phyloP scores from a whole-genome alignment of 2,888 invertebrate species.

The Odiellus spinosus region DNA sequence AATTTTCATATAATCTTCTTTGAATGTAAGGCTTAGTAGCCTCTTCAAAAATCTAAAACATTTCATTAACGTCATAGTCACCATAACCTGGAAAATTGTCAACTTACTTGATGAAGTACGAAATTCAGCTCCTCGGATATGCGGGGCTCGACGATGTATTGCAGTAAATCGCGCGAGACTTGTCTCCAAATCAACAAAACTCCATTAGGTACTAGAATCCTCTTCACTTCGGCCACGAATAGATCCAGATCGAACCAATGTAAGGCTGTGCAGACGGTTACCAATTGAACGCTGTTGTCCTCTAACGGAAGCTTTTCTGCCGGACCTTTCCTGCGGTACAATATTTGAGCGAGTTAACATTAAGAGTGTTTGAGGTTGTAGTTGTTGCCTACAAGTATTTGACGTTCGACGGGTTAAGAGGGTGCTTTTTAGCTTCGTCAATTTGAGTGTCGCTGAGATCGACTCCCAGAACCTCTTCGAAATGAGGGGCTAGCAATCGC shows the following conservation, averaged over 20 bases:
- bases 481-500: conserved; percentile 29
- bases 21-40: no score
- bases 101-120: no score
- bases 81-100: no score
- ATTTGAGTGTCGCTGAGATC: conserved; percentile 33
- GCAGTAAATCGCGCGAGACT: no score
- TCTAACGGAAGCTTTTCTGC: conserved; percentile 29
- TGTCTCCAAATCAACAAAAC: no score
- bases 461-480: conserved; percentile 31
- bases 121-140: no score
- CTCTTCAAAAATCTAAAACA: no score
- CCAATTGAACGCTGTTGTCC: conserved; percentile 26
- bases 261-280: conserved; percentile 32
- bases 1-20: no score
- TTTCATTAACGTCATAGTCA: no score
- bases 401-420: conserved; percentile 24
- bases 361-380: no score
- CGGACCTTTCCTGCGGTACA: conserved; percentile 13
- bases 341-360: no score
- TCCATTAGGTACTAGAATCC: conserved; percentile 32
- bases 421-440: conserved; percentile 26
- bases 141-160: no score
- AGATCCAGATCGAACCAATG: conserved; percentile 34
- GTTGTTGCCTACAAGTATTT: conserved; percentile 21
- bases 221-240: conserved; percentile 32